A percentile compares a stretch with the other conserved stretches of the same genome.
These are phyloP conservation scores for Myoxocephalus aenaeus DNA, from an alignment of 2,797 vertebrate genomes.

Conservation along the genomic window DNA sequence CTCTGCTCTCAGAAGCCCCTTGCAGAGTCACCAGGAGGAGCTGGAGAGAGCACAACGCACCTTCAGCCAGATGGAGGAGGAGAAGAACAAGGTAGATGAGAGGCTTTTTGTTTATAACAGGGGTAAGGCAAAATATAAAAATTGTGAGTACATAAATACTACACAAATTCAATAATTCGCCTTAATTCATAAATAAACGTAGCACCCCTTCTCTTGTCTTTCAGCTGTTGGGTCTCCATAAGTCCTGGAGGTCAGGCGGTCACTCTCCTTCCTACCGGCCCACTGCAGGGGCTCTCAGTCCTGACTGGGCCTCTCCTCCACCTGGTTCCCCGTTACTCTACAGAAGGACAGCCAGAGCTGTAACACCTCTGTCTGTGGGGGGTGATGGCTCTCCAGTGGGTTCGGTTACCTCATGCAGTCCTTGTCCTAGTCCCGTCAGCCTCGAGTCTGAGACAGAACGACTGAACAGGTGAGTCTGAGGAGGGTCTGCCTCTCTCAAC, in stretches of 20 bases:
- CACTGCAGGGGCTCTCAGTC: conserved; percentile 61
- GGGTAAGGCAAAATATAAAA: background rate
- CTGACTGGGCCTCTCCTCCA: conserved; percentile 76
- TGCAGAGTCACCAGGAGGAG: conserved; percentile 80
- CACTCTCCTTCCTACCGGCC: conserved; percentile 66
- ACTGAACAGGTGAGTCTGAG: conserved; percentile 83
- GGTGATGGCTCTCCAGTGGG: conserved; percentile 65
- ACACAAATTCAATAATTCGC: background rate
- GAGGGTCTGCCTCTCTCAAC: background rate
- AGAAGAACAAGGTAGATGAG: conserved; percentile 84
- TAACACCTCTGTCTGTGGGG: conserved; percentile 63
- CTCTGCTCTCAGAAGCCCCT: conserved; percentile 57
- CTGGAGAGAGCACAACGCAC: conserved; percentile 65
- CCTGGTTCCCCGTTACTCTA: conserved; percentile 80
- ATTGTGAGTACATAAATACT: background rate
- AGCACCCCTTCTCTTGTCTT: conserved; percentile 1
- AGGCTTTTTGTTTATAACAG: background rate
- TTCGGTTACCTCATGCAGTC: conserved; percentile 55
- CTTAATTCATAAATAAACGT: background rate
- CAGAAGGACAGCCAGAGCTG: conserved; percentile 68
- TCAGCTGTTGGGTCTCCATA: conserved; percentile 84
- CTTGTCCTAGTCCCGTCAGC: conserved; percentile 54
- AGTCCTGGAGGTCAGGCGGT: conserved; percentile 74
- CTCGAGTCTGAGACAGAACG: conserved; percentile 81
- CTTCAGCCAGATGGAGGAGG: conserved; percentile 76